Evolutionary conservation across 1,140 invertebrate genomes (phyloP).

Genomic region (Papilio xuthus): DNA sequence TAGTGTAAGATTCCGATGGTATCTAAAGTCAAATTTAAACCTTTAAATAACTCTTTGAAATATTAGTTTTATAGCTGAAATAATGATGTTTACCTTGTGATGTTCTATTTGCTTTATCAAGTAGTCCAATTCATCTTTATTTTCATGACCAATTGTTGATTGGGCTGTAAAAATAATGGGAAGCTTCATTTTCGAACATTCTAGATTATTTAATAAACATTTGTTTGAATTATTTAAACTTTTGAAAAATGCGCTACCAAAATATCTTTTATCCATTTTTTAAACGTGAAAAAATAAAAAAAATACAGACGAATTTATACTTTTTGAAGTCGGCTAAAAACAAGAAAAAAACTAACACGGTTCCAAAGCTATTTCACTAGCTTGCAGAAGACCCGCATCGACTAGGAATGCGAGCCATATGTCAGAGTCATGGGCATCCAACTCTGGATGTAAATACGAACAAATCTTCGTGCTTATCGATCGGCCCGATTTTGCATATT

Average conservation of each 20-base stretch:
- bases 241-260: no score
- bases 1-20: conserved; percentile 50
- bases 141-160: conserved; percentile 40
- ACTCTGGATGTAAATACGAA: conserved; percentile 36
- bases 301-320: no score
- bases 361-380: conserved; percentile 45
- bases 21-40: conserved; percentile 42
- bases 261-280: no score
- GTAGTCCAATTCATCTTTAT: conserved; percentile 54
- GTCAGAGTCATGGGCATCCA: conserved; percentile 56
- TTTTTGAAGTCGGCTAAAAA: no score
- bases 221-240: not conserved
- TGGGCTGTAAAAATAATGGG: conserved; percentile 45
- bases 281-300: no score
- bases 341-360: conserved; percentile 42
- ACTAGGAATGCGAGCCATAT: conserved; percentile 70
- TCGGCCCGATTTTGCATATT: conserved; percentile 26
- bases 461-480: conserved; percentile 55
- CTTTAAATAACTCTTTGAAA: not conserved
- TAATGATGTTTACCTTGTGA: conserved; percentile 40
- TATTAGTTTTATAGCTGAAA: not conserved
- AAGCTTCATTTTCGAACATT: not conserved
- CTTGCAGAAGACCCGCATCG: conserved; percentile 60
- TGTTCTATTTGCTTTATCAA: conserved; percentile 52
- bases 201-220: not conserved